Conservation (phyloP, 2,113 vertebrate genomes). For the Rhinolophus ferrumequinum region DNA sequence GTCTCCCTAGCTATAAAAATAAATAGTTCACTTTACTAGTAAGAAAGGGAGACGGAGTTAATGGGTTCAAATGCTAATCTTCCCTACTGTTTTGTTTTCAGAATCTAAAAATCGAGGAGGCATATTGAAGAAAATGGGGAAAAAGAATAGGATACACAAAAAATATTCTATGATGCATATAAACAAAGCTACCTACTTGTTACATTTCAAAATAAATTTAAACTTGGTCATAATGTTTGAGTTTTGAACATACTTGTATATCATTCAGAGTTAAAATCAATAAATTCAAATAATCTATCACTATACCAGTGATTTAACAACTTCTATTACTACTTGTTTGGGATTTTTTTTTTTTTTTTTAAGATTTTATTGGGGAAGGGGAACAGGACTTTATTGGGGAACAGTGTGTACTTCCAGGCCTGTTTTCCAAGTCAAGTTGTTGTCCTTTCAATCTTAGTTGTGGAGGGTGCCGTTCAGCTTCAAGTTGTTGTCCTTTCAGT, state of each 20-base stretch:
- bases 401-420: no score
- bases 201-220: not conserved
- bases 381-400: no score
- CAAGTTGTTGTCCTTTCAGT: no score
- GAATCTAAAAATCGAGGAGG: not conserved
- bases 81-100: not conserved
- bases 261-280: constrained; percentile 8
- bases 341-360: no score
- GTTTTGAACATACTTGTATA: not conserved
- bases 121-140: not conserved
- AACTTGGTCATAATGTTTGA: not conserved
- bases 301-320: not conserved
- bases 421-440: no score
- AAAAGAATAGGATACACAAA: not conserved
- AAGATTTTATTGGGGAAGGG: no score
- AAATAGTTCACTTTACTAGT: not conserved
- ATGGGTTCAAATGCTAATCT: not conserved
- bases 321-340: not conserved
- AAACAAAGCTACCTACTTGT: not conserved
- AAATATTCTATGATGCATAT: not conserved
- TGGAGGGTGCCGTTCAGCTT: no score
- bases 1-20: not conserved
- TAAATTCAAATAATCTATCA: not conserved
- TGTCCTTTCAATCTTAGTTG: no score
- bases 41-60: not conserved